phyloP scores from a whole-genome alignment of 1,140 invertebrate species.

The Philotrypesis tridentata region DNA sequence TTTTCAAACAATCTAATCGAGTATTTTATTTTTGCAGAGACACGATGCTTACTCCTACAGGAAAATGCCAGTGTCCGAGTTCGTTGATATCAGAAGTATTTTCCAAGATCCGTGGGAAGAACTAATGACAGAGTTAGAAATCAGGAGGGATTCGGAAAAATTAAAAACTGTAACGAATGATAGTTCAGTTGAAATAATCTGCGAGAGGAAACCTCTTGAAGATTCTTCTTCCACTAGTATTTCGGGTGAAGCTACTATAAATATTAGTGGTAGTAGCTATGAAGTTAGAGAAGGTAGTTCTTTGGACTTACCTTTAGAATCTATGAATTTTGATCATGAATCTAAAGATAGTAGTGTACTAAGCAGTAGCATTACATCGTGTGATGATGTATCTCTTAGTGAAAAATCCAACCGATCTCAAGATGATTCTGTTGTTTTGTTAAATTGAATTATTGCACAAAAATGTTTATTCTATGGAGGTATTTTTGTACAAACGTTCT shows the following conservation, averaged over 20 bases:
- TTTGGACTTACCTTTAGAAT: slow-evolving; percentile 27
- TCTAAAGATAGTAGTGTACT: slow-evolving; percentile 5
- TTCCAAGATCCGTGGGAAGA: slow-evolving; percentile 37
- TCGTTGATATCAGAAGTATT: slow-evolving; percentile 20
- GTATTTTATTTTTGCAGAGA: slow-evolving; percentile 29
- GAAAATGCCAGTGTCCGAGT: slow-evolving; percentile 13
- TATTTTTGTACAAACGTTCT: slow-evolving; percentile 13
- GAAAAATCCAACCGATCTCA: background rate
- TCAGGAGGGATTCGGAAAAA: background rate
- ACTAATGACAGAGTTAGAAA: background rate
- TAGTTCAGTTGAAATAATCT: slow-evolving; percentile 19
- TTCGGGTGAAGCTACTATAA: background rate
- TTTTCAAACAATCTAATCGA: background rate
- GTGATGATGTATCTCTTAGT: background rate
- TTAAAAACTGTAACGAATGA: background rate
- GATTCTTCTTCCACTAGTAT: background rate
- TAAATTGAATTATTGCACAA: background rate
- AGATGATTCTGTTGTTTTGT: background rate
- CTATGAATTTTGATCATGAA: slow-evolving; percentile 11
- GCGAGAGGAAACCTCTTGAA: background rate
- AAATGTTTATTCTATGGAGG: background rate
- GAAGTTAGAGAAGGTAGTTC: slow-evolving; percentile 30
- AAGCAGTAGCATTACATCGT: background rate
- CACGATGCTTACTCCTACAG: background rate
- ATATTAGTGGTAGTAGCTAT: slow-evolving; percentile 31